Evolutionary conservation across 2,888 invertebrate genomes (phyloP).

Genomic region (Pycnomerus fuliginosus): DNA sequence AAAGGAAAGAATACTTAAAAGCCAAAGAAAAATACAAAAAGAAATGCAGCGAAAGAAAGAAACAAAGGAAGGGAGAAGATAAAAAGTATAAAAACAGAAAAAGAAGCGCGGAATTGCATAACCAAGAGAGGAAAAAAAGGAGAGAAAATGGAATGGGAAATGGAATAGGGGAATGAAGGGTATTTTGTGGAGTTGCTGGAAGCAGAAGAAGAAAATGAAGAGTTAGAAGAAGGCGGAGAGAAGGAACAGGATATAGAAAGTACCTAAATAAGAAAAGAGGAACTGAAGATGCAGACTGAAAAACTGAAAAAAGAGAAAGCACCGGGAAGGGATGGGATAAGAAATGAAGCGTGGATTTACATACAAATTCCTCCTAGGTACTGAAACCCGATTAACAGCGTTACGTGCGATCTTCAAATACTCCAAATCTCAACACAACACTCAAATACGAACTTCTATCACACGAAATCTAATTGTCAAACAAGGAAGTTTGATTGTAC

Average conservation of each 20-base stretch:
- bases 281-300: too few species aligned
- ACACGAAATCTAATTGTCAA: conserved; percentile 23
- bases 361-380: conserved; percentile 42
- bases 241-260: too few species aligned
- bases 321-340: too few species aligned
- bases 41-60: not conserved
- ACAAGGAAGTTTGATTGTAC: conserved; percentile 20
- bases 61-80: not conserved
- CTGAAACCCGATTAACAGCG: conserved; percentile 32
- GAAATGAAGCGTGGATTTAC: too few species aligned
- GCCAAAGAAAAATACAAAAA: not conserved
- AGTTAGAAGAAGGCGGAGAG: too few species aligned
- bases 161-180: too few species aligned
- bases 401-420: conserved; percentile 28
- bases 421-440: conserved; percentile 25
- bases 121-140: too few species aligned
- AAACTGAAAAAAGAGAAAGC: too few species aligned
- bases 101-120: not conserved
- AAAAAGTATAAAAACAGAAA: not conserved
- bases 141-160: too few species aligned
- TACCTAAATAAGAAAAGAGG: too few species aligned
- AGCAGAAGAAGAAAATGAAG: too few species aligned
- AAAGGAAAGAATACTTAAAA: not conserved
- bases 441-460: conserved; percentile 5
- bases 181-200: too few species aligned